These are phyloP conservation scores for Augochlora pura DNA, from an alignment of 1,140 invertebrate genomes.

Conservation along the genomic window DNA sequence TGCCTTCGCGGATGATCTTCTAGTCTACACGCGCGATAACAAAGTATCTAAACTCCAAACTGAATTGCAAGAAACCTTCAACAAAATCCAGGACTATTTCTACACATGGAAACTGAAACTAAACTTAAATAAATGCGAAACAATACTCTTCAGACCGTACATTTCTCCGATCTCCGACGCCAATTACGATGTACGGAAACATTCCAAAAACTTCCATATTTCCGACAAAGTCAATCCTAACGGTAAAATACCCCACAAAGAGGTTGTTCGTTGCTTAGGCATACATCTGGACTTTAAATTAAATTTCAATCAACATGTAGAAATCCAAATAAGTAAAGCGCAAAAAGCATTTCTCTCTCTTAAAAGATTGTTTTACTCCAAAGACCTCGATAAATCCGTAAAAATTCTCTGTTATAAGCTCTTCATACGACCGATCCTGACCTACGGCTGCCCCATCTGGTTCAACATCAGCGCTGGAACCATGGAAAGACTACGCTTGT, in stretches of 20 bases:
- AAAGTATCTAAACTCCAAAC: background rate
- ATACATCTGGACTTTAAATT: background rate
- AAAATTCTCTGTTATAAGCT: background rate
- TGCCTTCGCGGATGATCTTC: slow-evolving; percentile 2
- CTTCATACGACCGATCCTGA: background rate
- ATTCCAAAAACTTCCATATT: background rate
- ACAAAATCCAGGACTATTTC: too few species aligned
- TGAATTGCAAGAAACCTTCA: background rate
- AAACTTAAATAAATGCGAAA: background rate
- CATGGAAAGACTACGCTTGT: background rate
- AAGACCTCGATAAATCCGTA: background rate
- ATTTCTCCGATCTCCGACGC: background rate
- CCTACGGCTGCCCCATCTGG: too few species aligned
- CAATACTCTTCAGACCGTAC: background rate
- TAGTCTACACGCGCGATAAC: background rate
- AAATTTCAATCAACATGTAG: background rate
- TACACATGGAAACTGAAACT: background rate
- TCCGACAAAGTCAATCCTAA: background rate
- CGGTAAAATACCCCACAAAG: background rate
- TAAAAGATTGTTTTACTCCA: background rate
- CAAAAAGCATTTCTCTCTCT: background rate
- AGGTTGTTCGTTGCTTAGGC: background rate
- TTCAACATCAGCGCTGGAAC: background rate
- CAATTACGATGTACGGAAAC: background rate
- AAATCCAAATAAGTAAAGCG: background rate